Base-by-base conservation (phyloP, 2,113 vertebrate species). In the Podarcis muralis region DNA sequence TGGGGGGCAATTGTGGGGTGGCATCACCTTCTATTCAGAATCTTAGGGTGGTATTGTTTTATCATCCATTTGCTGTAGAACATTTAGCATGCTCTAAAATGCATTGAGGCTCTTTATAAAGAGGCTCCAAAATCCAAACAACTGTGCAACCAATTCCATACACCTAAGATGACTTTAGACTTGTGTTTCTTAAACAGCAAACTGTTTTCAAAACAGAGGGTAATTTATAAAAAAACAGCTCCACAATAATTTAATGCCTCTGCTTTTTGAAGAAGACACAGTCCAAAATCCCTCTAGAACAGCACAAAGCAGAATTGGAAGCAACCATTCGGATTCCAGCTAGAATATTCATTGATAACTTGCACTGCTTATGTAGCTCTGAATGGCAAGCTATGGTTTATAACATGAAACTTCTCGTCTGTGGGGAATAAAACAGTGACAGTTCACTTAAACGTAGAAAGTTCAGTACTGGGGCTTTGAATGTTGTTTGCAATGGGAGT, bases 81-180 rank as follows among this genome's bases (percentile, higher is more conserved):
- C 92, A 94, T 95, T 93, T 88, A 87, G 59, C 20, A 79, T 82
- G 92, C 90, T 94, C 80, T 95, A 94, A 96, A 95, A 91, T 92
- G 75, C 88, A 87, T 72, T 89, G 87, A 77, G 91, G 94, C 80
- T 96, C 95, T 96, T 97, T 97, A 96, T 96, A 95, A 96, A 9
- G 23, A 62, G 22, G 27, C 0, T 40, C 1, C 43, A 3, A 5
- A 20, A 13, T 43, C 13, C 32, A 57, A 76, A 78, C 15, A 57
- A 48, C 9, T 27, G 22, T 11, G 35, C 35, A 81, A 4, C 68
- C n/a, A 43, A 1, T n/a, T 40, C n/a, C 20, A 4, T 37, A 30
- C 20, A 13, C 27, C 9, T 6, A 27, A 3, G 16, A 65, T 25
- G 35, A 37, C 15, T 32, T 75, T 35, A 35, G 72, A 25, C 30